Conservation (phyloP, 2,113 vertebrate species). For the Catagonus wagneri region DNA sequence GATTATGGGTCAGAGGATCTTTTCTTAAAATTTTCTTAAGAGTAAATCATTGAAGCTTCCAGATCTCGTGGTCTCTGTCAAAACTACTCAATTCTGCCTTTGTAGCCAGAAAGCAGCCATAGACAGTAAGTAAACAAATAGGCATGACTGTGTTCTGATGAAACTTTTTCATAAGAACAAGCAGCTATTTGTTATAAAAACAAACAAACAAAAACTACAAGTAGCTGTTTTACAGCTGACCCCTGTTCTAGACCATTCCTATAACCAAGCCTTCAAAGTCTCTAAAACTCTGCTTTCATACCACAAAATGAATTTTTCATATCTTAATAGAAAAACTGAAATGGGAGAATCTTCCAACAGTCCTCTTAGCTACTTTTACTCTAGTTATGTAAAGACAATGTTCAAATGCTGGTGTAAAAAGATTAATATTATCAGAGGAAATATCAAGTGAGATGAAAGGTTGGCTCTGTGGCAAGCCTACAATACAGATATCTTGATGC, state of each 20-base stretch:
- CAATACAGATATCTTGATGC: background rate
- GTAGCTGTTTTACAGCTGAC: background rate
- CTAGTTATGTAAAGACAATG: background rate
- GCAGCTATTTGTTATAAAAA: too few relatives aligned
- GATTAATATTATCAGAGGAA: background rate
- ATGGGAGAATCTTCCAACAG: background rate
- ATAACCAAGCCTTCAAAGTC: background rate
- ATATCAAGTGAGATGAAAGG: background rate
- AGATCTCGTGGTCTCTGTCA: background rate
- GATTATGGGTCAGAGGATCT: background rate
- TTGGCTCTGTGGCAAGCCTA: background rate
- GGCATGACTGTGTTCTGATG: background rate
- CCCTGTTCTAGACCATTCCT: background rate
- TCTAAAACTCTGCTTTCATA: background rate
- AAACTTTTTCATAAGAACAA: conserved; percentile 12
- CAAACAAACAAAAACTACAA: too few relatives aligned
- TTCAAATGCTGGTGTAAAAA: background rate
- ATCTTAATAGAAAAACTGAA: background rate
- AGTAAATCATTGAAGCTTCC: background rate
- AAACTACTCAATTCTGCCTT: background rate
- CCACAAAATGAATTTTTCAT: background rate
- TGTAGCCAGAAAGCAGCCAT: background rate
- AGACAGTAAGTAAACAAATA: background rate
- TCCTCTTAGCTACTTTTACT: background rate
- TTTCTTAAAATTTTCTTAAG: background rate